Base-by-base conservation (phyloP, 2,888 invertebrate genomes). In the Eretmocerus hayati region DNA sequence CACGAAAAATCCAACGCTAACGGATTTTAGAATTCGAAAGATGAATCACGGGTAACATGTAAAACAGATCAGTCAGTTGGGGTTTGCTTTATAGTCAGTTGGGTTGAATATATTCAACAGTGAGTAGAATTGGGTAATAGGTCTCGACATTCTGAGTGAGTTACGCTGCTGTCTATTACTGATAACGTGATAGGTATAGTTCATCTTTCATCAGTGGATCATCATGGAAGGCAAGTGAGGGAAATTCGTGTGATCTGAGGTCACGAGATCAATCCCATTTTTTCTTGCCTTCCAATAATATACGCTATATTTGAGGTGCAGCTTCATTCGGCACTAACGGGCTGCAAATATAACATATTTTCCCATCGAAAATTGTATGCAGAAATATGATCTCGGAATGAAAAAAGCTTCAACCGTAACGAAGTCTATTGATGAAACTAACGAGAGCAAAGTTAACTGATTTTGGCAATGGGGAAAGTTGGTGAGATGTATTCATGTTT, bases 301-400 rank as follows among this genome's bases (percentile, higher is more conserved):
- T 55, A 83, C 80, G 86, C 85, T 2, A 87, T 87, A 68, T 89
- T 88, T 3, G 87, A 87, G 2, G 85, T 81, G 66, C 84, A 85
- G 59, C 89, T 89, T 53, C 87, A 89, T 66, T 90, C 90, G 9
- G 89, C 86, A 8, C 89, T 86, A 13, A 90, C 90, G 65, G 91
- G 73, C 87, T 87, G 65, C 15, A 33, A 19, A 2, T n/a, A 15
- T 21, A 20, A 38, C 33, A 8, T 4, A 23, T 23, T 21, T n/a
- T n/a, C n/a, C n/a, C n/a, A n/a, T n/a, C n/a, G n/a, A n/a, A n/a
- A n/a, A n/a, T n/a, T n/a, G n/a, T n/a, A n/a, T n/a, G n/a, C n/a
- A n/a, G n/a, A n/a, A n/a, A n/a, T n/a, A n/a, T n/a, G n/a, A n/a
- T n/a, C n/a, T n/a, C n/a, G n/a, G n/a, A n/a, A n/a, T n/a, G n/a